These are phyloP conservation scores for Idaea aversata DNA, from an alignment of 2,888 invertebrate genomes.

Conservation along the genomic window DNA sequence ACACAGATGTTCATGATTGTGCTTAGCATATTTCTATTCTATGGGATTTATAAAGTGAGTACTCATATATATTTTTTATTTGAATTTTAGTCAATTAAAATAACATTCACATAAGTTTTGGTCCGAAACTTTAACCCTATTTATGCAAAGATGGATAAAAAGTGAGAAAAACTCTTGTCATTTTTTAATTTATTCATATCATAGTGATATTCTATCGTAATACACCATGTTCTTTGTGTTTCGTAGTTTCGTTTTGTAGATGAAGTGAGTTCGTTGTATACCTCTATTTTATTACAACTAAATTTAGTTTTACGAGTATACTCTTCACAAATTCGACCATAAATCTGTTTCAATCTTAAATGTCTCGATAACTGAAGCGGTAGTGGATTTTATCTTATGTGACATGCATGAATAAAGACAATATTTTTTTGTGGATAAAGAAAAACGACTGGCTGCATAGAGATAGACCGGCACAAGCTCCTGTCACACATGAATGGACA, in stretches of 20 bases:
- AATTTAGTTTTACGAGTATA: neutral
- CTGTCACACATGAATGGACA: neutral
- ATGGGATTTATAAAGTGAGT: constrained; percentile 89
- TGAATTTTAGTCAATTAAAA: too few relatives aligned
- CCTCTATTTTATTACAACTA: too few relatives aligned
- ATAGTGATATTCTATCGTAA: too few relatives aligned
- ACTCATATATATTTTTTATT: constrained; percentile 3
- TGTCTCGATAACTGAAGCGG: neutral
- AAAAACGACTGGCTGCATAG: neutral
- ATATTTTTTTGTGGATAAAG: too few relatives aligned
- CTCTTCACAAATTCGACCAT: neutral
- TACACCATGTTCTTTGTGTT: too few relatives aligned
- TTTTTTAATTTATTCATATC: too few relatives aligned
- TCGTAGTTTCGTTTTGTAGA: too few relatives aligned
- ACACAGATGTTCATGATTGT: constrained; percentile 89
- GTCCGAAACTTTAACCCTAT: too few relatives aligned
- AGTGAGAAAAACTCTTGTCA: too few relatives aligned
- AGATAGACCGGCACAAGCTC: neutral
- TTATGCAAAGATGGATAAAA: too few relatives aligned
- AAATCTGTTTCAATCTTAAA: neutral
- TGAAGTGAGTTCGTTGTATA: too few relatives aligned
- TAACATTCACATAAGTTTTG: too few relatives aligned
- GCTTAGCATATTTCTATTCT: constrained; percentile 85
- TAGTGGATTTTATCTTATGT: neutral
- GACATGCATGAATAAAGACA: neutral